Conservation (phyloP, 2,888 invertebrate species). For the Archaeoteleia sp. region DNA sequence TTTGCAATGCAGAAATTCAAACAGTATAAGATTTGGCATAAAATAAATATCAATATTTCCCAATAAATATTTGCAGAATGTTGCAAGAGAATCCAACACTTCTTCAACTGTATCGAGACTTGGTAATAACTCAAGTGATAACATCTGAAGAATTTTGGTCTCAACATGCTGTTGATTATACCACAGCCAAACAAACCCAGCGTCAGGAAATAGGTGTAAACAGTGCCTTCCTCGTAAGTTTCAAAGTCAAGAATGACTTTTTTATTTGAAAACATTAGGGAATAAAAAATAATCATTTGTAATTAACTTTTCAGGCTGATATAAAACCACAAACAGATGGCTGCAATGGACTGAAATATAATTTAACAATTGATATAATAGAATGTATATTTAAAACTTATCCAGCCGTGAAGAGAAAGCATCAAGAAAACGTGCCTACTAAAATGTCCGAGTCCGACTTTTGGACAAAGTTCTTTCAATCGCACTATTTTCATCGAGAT, state of each 20-base stretch:
- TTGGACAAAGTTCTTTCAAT: conserved; percentile 99
- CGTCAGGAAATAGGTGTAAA: conserved; percentile 90
- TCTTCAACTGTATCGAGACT: conserved; percentile 95
- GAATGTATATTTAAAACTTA: conserved; percentile 99
- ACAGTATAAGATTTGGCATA: too few species aligned
- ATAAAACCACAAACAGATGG: conserved; percentile 98
- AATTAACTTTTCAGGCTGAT: conserved; percentile 89
- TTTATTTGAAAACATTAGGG: background rate
- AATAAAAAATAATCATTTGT: too few species aligned
- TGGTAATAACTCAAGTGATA: conserved; percentile 96
- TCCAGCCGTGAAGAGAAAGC: conserved; percentile 98
- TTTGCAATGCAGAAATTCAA: too few species aligned
- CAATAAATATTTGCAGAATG: conserved; percentile 75
- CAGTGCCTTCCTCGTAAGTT: conserved; percentile 78
- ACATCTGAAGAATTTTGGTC: conserved; percentile 99
- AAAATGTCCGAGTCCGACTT: conserved; percentile 97
- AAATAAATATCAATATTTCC: too few species aligned
- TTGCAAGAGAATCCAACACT: conserved; percentile 92
- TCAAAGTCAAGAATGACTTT: background rate
- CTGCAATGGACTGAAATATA: conserved; percentile 97
- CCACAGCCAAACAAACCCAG: conserved; percentile 82
- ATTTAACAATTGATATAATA: conserved; percentile 96
- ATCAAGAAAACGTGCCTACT: conserved; percentile 95
- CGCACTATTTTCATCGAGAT: conserved; percentile 98
- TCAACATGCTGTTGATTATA: conserved; percentile 87